A percentile compares a stretch with the other conserved stretches of the same genome.
Evolutionary conservation across 2,888 invertebrate genomes (phyloP).

Genomic region (Cabera pusaria): DNA sequence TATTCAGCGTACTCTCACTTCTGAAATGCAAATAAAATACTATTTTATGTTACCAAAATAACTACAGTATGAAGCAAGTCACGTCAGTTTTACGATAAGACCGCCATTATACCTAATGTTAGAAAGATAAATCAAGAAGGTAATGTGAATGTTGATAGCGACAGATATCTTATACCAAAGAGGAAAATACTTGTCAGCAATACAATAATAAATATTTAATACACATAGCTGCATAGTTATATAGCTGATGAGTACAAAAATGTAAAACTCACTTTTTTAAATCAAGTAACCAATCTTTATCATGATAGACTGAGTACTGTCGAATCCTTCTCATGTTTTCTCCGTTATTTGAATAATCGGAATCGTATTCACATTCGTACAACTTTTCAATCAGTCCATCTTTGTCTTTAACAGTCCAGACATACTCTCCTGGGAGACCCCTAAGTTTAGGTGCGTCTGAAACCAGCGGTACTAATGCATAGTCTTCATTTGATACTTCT

Average conservation of each 20-base stretch:
- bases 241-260: conserved; percentile 1
- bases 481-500: conserved; percentile 38
- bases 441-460: conserved; percentile 55
- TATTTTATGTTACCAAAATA: too few species aligned
- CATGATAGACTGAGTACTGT: conserved; percentile 70
- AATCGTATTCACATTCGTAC: conserved; percentile 62
- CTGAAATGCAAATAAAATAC: too few species aligned
- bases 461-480: conserved; percentile 36
- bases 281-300: conserved; percentile 68
- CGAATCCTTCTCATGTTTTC: conserved; percentile 64
- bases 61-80: too few species aligned
- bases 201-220: too few species aligned
- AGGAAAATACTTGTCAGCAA: too few species aligned
- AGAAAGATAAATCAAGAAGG: too few species aligned
- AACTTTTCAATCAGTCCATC: conserved; percentile 69
- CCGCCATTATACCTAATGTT: too few species aligned
- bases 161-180: too few species aligned
- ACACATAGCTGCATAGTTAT: too few species aligned
- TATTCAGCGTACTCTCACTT: conserved; percentile 5
- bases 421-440: conserved; percentile 65
- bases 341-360: conserved; percentile 56
- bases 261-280: conserved; percentile 49
- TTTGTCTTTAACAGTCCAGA: conserved; percentile 72
- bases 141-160: too few species aligned
- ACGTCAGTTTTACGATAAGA: too few species aligned